Base-by-base conservation (phyloP, 1,140 invertebrate species). In the Macrostomum lignano region DNA sequence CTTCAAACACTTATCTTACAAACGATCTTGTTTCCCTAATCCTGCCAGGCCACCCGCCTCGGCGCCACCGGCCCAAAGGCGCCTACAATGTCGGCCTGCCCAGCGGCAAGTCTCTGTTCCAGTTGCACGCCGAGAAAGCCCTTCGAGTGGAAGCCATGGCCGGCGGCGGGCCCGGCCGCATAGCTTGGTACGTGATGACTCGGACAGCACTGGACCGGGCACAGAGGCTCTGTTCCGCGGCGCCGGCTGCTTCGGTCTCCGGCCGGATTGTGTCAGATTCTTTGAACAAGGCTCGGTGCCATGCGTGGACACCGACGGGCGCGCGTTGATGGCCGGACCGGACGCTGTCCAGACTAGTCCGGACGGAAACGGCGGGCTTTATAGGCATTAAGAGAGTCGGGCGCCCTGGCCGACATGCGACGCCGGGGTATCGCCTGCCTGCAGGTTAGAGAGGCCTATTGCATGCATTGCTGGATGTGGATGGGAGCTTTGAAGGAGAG, bases 101-200 rank as follows among this genome's bases (percentile, higher is more conserved):
- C 2, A 91, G 79, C 1, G 60, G 61, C 7, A 88, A 91, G 54
- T 76, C 74, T 0, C 58, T 98, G 0, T 91, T 84, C 49, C 74
- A 84, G 59, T 65, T 98, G 7, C 88, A 96, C 64, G 86, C 78
- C 0, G 79, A 93, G 50, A 64, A 82, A 42, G 77, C 98, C 25
- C 46, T 68, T 1, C 62, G 68, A 39, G 53, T 96, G 0, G 66
- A 86, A 47, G 49, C 68, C 38, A 55, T 93, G 35, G 79, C 79
- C 0, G 40, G 47, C 25, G n/a, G n/a, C n/a, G n/a, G n/a, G n/a
- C n/a, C n/a, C n/a, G n/a, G n/a, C n/a, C n/a, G n/a, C n/a, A n/a
- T n/a, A n/a, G n/a, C n/a, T n/a, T n/a, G n/a, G n/a, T 91, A 93
- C 43, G 84, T 98, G 10, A 91, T 98, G 81, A 93, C 86, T 93